Percentiles rank a stretch among this genome's conserved stretches.
Evolutionary conservation across 2,797 vertebrate genomes (phyloP).

Genomic region (Esox masquinongy): DNA sequence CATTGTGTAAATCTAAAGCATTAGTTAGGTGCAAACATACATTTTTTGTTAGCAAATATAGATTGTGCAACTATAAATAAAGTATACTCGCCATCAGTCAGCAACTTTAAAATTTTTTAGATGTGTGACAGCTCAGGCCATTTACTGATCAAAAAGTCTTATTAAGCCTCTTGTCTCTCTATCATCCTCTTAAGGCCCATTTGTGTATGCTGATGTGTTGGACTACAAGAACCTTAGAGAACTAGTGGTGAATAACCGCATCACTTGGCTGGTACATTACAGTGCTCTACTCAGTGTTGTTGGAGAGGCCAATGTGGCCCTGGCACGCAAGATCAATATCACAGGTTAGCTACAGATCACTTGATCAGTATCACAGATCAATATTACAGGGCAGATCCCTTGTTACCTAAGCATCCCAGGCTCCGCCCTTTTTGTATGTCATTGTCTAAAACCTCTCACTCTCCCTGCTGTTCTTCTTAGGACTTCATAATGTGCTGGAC

Average conservation of each 20-base stretch:
- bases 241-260: slow-evolving; percentile 73
- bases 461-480: slow-evolving; percentile 45
- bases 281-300: slow-evolving; percentile 78
- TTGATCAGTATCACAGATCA: background rate
- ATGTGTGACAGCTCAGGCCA: background rate
- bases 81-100: background rate
- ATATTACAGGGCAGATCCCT: background rate
- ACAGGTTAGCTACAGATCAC: slow-evolving; percentile 62
- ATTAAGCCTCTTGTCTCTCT: background rate
- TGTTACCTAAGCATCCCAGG: background rate
- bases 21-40: background rate
- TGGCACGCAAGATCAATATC: slow-evolving; percentile 81
- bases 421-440: background rate
- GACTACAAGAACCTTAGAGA: slow-evolving; percentile 79
- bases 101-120: background rate
- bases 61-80: background rate
- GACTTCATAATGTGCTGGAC: slow-evolving; percentile 81
- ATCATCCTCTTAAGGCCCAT: slow-evolving; percentile 65
- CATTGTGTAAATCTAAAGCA: background rate
- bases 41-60: background rate
- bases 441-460: background rate
- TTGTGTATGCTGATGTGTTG: slow-evolving; percentile 79
- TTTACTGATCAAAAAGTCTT: background rate
- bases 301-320: slow-evolving; percentile 76
- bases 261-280: slow-evolving; percentile 81